A percentile compares a stretch with the other conserved stretches of the same genome.
These are phyloP conservation scores for Lithophane ornitopus DNA, from an alignment of 2,888 invertebrate species.

Conservation along the genomic window DNA sequence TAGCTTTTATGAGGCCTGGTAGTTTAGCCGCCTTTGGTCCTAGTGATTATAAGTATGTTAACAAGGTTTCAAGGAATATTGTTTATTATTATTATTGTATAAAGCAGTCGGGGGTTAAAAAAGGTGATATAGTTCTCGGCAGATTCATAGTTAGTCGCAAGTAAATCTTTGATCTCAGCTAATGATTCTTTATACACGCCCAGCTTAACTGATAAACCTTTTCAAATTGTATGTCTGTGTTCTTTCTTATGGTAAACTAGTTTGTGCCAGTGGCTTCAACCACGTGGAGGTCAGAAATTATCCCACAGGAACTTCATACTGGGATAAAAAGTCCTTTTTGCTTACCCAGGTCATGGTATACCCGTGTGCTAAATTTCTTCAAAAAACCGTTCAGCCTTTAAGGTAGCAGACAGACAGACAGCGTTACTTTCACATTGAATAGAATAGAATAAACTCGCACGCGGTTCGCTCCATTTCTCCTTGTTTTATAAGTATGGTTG, in stretches of 20 bases:
- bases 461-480: not conserved
- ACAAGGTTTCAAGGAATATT: not conserved
- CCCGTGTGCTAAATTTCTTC: not conserved
- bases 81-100: not conserved
- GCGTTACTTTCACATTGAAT: not conserved
- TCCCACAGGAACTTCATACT: not conserved
- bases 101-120: too few relatives aligned
- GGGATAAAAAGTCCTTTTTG: not conserved
- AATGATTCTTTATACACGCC: not conserved
- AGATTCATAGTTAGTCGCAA: not conserved
- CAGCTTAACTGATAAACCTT: not conserved
- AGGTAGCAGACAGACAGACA: not conserved
- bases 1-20: constrained; percentile 30
- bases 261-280: not conserved
- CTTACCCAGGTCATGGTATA: not conserved
- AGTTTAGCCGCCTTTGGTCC: not conserved
- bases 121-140: too few relatives aligned
- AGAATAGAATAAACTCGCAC: not conserved
- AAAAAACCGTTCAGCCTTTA: not conserved
- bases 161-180: not conserved
- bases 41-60: not conserved
- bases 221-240: not conserved
- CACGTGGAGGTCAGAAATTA: not conserved
- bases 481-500: not conserved
- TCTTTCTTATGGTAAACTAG: not conserved